Conservation (phyloP, 1,140 invertebrate genomes). For the Adoxophyes honmai region DNA sequence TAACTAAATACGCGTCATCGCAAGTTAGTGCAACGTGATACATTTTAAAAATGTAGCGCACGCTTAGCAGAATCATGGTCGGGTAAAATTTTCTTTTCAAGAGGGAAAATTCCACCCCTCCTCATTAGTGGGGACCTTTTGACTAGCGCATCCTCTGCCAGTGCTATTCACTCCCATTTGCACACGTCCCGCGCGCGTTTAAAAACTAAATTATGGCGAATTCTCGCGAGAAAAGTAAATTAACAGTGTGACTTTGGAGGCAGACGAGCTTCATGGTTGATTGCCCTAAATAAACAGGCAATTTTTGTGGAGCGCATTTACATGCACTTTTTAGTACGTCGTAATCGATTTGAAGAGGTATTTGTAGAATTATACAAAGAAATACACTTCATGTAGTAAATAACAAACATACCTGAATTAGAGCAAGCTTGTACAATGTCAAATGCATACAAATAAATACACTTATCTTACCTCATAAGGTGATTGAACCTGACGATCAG, state of each 20-base stretch:
- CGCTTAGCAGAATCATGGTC: slow-evolving; percentile 57
- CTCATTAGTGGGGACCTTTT: slow-evolving; percentile 64
- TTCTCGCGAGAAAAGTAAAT: slow-evolving; percentile 10
- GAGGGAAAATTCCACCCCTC: slow-evolving; percentile 55
- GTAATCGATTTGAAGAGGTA: too few species aligned
- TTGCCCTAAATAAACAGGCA: background rate
- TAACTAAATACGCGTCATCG: background rate
- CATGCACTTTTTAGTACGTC: too few species aligned
- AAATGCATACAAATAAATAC: too few species aligned
- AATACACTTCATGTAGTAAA: too few species aligned
- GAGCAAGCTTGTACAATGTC: too few species aligned
- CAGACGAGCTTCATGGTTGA: background rate
- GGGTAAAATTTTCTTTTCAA: slow-evolving; percentile 58
- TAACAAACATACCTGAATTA: too few species aligned
- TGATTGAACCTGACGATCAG: too few species aligned
- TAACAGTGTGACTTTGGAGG: background rate
- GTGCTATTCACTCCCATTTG: slow-evolving; percentile 50
- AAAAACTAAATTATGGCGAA: slow-evolving; percentile 19
- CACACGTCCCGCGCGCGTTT: slow-evolving; percentile 36
- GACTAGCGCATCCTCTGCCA: slow-evolving; percentile 51
- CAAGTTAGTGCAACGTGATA: slow-evolving; percentile 39
- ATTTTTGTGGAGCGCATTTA: background rate
- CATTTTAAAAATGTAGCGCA: slow-evolving; percentile 47
- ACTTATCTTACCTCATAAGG: too few species aligned
- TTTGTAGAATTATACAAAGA: too few species aligned